Conservation (phyloP, 2,888 invertebrate species). For the Serripes groenlandicus region DNA sequence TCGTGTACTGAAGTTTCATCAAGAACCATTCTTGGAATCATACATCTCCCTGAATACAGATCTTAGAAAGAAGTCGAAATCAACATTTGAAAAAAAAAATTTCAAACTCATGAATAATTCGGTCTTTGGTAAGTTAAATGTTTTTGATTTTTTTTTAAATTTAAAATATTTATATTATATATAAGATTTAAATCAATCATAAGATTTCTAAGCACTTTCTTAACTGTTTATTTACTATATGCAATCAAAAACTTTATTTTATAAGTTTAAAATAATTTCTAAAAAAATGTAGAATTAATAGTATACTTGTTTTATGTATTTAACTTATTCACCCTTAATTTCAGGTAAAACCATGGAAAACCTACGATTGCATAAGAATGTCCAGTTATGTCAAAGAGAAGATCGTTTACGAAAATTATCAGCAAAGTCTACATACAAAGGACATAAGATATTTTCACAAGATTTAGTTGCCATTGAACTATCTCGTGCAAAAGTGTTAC, state of each 20-base stretch:
- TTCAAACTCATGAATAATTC: conserved; percentile 2
- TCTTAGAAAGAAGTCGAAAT: background rate
- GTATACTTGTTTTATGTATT: background rate
- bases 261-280: background rate
- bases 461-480: conserved; percentile 28
- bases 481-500: background rate
- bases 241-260: background rate
- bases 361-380: conserved; percentile 7
- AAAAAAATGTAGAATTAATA: background rate
- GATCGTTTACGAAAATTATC: conserved; percentile 14
- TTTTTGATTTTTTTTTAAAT: background rate
- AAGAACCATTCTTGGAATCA: conserved; percentile 78
- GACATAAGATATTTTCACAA: conserved; percentile 23
- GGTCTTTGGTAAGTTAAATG: conserved; percentile 1
- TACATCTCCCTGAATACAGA: conserved; percentile 74
- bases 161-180: background rate
- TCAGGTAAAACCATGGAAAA: conserved; percentile 30
- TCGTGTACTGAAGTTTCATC: conserved; percentile 79
- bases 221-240: background rate
- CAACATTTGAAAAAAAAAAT: background rate
- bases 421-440: conserved; percentile 28
- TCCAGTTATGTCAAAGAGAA: conserved; percentile 8
- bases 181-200: background rate
- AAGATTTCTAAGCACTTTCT: background rate
- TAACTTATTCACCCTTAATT: background rate